Evolutionary conservation across 2,797 vertebrate species (phyloP).

Genomic region (Gallirallus australis): DNA sequence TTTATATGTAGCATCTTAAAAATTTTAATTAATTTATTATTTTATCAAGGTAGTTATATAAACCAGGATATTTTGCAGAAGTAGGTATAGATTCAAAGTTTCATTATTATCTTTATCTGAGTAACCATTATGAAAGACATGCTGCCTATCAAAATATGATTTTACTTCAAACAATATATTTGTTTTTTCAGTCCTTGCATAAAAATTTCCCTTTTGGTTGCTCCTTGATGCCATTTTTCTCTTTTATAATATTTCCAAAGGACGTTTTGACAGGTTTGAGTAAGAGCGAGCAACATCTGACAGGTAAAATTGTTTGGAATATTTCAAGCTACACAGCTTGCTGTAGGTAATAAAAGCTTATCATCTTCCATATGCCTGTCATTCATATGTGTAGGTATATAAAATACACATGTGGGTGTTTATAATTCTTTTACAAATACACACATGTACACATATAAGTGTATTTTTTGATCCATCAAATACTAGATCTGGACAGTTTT

Average conservation of each 20-base stretch:
- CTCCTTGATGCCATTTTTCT: not conserved
- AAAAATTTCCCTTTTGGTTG: not conserved
- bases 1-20: not conserved
- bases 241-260: not conserved
- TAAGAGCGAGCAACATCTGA: not conserved
- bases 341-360: not conserved
- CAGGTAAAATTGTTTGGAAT: not conserved
- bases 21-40: too few species aligned
- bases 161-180: not conserved
- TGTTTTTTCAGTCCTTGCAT: not conserved
- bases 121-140: not conserved
- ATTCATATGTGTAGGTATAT: not conserved
- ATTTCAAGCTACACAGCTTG: not conserved
- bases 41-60: not conserved
- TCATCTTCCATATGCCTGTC: not conserved
- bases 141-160: not conserved
- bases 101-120: not conserved
- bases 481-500: not conserved
- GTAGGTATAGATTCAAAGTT: not conserved
- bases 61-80: not conserved
- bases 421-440: not conserved
- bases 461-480: not conserved
- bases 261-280: not conserved
- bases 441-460: not conserved
- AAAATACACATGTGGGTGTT: rapidly evolving